phyloP scores from a whole-genome alignment of 2,113 vertebrate species.

The Ceratotherium simum region DNA sequence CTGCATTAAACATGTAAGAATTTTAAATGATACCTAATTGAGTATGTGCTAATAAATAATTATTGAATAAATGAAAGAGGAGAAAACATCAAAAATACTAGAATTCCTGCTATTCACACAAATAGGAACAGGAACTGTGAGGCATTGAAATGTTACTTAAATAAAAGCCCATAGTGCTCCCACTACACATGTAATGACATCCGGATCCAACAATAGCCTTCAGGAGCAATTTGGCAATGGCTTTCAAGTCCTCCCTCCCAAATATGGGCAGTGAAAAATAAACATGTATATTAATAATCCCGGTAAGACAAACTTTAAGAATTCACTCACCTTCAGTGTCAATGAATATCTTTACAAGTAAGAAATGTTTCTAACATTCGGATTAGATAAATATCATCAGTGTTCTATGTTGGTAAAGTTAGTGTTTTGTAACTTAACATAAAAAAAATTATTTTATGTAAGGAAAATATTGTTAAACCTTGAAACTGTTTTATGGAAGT shows the following conservation, averaged over 20 bases:
- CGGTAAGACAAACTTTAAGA: neutral
- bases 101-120: neutral
- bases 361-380: neutral
- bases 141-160: neutral
- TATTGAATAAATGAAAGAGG: neutral
- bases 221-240: neutral
- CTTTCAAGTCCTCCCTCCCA: neutral
- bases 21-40: neutral
- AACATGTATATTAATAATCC: neutral
- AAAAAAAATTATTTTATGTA: neutral
- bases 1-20: neutral
- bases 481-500: slow-evolving; percentile 5
- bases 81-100: neutral
- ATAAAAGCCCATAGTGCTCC: neutral
- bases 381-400: neutral
- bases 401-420: neutral
- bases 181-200: neutral
- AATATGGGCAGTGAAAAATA: neutral
- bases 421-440: neutral
- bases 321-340: neutral
- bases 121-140: neutral
- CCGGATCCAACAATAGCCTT: neutral
- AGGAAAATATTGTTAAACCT: neutral
- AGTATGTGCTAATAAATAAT: neutral
- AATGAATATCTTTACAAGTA: neutral